Base-by-base conservation (phyloP, 2,797 vertebrate genomes). In the Atherinosoma microstoma region DNA sequence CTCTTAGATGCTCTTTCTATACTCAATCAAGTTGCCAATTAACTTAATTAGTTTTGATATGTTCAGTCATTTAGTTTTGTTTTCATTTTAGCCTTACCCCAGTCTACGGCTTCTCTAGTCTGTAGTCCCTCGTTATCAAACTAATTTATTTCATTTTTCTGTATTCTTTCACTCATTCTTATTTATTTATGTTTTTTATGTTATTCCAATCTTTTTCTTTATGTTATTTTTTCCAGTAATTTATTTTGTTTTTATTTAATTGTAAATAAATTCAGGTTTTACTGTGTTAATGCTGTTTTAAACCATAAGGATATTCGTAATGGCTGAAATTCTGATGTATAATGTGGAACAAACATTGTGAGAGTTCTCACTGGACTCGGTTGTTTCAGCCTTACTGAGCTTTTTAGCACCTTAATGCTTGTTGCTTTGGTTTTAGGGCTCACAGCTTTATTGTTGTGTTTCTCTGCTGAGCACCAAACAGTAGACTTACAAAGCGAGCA, bases 341-440 rank as follows among this genome's bases (percentile, higher is more conserved):
- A 18, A 35, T 16, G 12, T 42, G n/a, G 24, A 57, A 16, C 29
- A 57, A 30, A 18, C 54, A 27, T 3, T 29, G 27, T 27, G 24
- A 29, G 11, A 18, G 54, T 32, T 57, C 29, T 32, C 29, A 30
- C 8, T 32, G 29, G 54, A 32, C 2, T 16, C 16, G 15, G 15
- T 57, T 32, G 13, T 57, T 57, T 57, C 29, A 32, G 54, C 27
- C 54, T 29, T 27, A 32, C 54, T 30, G 5, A 29, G 54, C 29
- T 30, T 32, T 57, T 57, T 57, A 57, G 54, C 29, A 57, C 29
- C 54, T 57, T 57, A 30, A 30, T 27, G 35, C 58, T 60, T 27
- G 35, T 38, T 29, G 22, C 35, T 16, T 40, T 42, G n/a, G 36
- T 42, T 61, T 61, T 61, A 61, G 40, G 36, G 58, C n/a, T 27